Evolutionary conservation across 1,140 invertebrate genomes (phyloP).

Genomic region (honey bee (Apis mellifera)): DNA sequence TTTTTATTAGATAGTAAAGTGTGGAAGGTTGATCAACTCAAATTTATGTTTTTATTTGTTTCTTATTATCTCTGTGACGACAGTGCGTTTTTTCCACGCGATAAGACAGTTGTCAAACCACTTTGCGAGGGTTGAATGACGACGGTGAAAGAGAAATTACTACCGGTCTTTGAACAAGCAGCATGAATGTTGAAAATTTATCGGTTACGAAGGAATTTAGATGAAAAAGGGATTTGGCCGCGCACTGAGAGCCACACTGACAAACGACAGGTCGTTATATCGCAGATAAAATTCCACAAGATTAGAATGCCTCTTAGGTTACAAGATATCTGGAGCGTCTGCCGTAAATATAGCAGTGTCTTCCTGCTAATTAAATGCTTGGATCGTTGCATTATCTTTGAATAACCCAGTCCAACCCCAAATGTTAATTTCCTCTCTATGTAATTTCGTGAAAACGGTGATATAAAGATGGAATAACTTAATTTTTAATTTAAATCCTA

Average conservation of each 20-base stretch:
- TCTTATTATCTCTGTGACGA: background rate
- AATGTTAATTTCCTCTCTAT: background rate
- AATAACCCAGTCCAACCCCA: background rate
- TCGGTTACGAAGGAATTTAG: slow-evolving; percentile 43
- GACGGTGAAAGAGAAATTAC: background rate
- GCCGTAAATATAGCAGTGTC: slow-evolving; percentile 29
- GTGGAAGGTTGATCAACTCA: background rate
- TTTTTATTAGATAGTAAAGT: no score
- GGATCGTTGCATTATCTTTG: background rate
- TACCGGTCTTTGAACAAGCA: background rate
- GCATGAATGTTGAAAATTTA: slow-evolving; percentile 37
- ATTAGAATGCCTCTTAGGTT: slow-evolving; percentile 33
- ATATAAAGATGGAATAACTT: background rate
- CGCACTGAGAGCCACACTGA: slow-evolving; percentile 9
- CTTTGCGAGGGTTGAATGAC: background rate
- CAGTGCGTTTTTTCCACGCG: background rate
- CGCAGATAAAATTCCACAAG: slow-evolving; percentile 45
- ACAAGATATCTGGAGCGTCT: slow-evolving; percentile 11
- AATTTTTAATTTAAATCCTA: background rate
- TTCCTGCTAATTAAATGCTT: slow-evolving; percentile 1
- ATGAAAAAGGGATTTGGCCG: slow-evolving; percentile 44
- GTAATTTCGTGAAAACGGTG: background rate
- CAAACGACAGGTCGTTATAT: slow-evolving; percentile 31
- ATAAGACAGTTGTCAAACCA: background rate
- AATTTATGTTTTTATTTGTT: background rate